Evolutionary conservation across 2,888 invertebrate genomes (phyloP).

Genomic region (Synergus laeviventris): DNA sequence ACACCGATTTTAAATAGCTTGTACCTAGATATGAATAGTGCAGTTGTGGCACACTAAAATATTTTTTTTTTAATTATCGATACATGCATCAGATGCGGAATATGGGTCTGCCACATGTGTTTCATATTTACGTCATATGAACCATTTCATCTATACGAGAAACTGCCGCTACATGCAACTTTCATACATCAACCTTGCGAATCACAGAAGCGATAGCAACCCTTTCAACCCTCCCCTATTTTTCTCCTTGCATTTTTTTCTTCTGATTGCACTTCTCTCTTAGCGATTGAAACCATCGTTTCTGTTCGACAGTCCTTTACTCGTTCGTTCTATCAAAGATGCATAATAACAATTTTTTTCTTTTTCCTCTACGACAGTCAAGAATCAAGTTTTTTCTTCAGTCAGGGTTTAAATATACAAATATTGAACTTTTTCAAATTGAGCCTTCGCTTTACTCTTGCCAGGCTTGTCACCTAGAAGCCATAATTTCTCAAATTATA

Average conservation of each 20-base stretch:
- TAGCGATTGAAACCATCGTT: conserved; percentile 55
- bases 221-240: background rate
- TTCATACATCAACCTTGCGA: conserved; percentile 61
- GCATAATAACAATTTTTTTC: conserved; percentile 59
- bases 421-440: background rate
- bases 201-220: conserved; percentile 49
- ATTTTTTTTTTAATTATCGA: conserved; percentile 22
- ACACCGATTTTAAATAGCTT: background rate
- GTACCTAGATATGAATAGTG: background rate
- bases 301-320: conserved; percentile 10
- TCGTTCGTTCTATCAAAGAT: background rate
- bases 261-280: conserved; percentile 28
- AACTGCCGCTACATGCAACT: conserved; percentile 52
- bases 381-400: background rate
- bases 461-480: conserved; percentile 41
- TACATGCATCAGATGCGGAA: conserved; percentile 13
- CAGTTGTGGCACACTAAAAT: background rate
- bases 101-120: conserved; percentile 18
- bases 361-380: background rate
- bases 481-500: conserved; percentile 68
- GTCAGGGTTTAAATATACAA: no score
- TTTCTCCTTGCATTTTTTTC: background rate
- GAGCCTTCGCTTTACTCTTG: background rate
- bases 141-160: conserved; percentile 46
- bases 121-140: conserved; percentile 29